phyloP scores from a whole-genome alignment of 2,797 vertebrate genomes.

The Sciaenops ocellatus region DNA sequence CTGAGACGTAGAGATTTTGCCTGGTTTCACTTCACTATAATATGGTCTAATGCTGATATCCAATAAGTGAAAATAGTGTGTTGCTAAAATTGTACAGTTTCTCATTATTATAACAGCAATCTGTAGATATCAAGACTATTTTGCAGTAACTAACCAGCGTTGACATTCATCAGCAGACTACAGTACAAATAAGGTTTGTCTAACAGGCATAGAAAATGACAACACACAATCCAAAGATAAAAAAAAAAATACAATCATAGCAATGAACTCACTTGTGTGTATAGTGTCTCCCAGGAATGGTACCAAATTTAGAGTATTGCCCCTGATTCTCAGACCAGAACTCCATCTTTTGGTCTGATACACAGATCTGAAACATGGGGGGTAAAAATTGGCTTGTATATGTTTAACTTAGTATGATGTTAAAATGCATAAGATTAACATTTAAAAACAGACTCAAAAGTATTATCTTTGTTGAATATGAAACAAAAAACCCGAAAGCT shows the following conservation, averaged over 20 bases:
- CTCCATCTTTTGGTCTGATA: slow-evolving; percentile 76
- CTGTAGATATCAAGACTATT: neutral
- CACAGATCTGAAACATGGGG: slow-evolving; percentile 56
- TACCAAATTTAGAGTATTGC: slow-evolving; percentile 76
- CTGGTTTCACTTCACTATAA: too few relatives aligned
- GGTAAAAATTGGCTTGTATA: neutral
- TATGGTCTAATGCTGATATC: too few relatives aligned
- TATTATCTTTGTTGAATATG: neutral
- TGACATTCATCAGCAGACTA: neutral
- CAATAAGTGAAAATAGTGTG: neutral
- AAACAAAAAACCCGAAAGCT: neutral
- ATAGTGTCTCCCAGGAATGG: slow-evolving; percentile 76
- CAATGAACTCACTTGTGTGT: slow-evolving; percentile 75
- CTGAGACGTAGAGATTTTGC: neutral
- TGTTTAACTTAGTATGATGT: neutral
- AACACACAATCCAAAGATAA: neutral
- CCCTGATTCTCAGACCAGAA: slow-evolving; percentile 77
- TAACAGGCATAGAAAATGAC: neutral
- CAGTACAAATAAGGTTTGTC: neutral
- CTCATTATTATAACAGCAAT: neutral
- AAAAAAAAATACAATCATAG: slow-evolving; percentile 7
- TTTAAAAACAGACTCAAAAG: neutral
- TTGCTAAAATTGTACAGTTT: neutral
- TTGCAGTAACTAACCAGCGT: neutral
- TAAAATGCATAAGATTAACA: neutral